phyloP scores from a whole-genome alignment of 2,888 invertebrate species.

The Lamellibrachia columna region DNA sequence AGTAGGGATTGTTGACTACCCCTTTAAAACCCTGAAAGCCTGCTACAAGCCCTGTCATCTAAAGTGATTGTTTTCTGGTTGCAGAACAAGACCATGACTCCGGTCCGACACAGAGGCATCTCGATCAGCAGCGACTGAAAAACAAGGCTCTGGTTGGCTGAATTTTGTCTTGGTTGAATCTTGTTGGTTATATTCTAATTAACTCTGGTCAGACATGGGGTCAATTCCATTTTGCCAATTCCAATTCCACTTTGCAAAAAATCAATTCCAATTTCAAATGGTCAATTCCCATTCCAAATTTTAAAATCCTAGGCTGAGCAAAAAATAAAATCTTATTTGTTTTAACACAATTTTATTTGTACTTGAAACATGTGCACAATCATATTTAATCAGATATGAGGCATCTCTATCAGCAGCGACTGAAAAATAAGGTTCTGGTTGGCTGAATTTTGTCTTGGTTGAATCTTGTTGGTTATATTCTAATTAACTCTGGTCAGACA shows the following conservation, averaged over 20 bases:
- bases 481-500: neutral
- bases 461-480: neutral
- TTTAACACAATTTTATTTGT: too few relatives aligned
- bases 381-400: neutral
- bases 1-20: too few relatives aligned
- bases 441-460: neutral
- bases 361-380: too few relatives aligned
- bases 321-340: too few relatives aligned
- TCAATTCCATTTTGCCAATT: too few relatives aligned
- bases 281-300: too few relatives aligned
- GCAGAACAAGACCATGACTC: neutral
- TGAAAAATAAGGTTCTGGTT: neutral
- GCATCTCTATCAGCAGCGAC: neutral
- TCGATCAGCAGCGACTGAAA: neutral
- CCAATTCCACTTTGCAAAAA: too few relatives aligned
- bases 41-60: neutral
- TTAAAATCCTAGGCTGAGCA: too few relatives aligned
- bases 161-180: neutral
- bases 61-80: neutral
- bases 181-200: neutral
- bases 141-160: neutral
- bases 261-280: too few relatives aligned
- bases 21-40: neutral
- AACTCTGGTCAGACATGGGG: neutral
- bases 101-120: neutral